Percentiles rank a stretch among this genome's conserved stretches.
Conservation (phyloP, 2,113 vertebrate species). For the Manacus vitellinus region DNA sequence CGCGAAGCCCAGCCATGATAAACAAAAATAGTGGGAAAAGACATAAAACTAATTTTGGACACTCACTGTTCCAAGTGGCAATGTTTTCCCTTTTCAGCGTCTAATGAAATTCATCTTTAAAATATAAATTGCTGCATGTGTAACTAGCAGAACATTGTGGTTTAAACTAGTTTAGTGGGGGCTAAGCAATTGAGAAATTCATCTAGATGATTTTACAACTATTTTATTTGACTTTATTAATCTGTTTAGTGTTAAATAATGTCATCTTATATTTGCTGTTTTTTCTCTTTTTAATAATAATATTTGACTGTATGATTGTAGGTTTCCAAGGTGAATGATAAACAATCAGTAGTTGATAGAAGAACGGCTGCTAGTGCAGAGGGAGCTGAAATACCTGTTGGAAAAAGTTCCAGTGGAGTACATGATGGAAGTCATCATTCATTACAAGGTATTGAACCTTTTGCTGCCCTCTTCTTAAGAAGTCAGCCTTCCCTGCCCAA, state of each 20-base stretch:
- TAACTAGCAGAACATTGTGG: not conserved
- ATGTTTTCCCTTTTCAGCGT: not conserved
- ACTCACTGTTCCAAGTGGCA: not conserved
- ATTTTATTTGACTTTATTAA: not conserved
- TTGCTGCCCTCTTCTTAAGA: not conserved
- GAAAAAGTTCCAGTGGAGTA: not conserved
- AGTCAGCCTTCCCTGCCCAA: not conserved
- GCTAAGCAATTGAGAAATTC: not conserved
- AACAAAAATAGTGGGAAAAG: not conserved
- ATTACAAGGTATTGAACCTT: slow-evolving; percentile 44
- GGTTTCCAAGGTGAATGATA: not conserved
- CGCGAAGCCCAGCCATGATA: not conserved
- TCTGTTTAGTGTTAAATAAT: not conserved
- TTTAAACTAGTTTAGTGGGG: not conserved
- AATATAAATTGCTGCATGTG: not conserved
- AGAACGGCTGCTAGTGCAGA: not conserved
- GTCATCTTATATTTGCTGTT: not conserved
- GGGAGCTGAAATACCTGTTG: not conserved
- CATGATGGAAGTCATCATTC: not conserved
- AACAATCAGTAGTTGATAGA: not conserved
- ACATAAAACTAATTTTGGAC: not conserved
- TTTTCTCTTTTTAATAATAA: not conserved
- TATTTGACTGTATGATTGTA: not conserved
- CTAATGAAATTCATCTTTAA: not conserved
- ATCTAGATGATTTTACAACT: not conserved